Conservation (phyloP, 2,888 invertebrate species). For the Ophioninae sp. region DNA sequence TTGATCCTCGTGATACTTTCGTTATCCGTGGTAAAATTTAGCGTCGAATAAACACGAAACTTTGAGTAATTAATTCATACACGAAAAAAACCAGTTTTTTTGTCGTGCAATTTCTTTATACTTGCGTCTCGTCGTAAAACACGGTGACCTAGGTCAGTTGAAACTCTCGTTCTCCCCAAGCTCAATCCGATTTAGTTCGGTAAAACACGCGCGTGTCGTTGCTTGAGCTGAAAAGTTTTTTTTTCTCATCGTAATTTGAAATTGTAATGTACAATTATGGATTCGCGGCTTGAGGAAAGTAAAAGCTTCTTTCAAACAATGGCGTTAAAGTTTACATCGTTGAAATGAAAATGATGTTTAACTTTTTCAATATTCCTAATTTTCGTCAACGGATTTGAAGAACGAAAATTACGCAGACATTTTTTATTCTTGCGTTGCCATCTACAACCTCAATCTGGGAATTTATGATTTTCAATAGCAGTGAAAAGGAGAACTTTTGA, state of each 20-base stretch:
- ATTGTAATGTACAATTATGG: neutral
- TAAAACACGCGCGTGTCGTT: neutral
- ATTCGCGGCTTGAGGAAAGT: neutral
- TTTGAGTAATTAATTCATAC: neutral
- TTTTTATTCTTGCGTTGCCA: too few species aligned
- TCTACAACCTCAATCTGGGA: too few species aligned
- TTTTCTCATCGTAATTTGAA: neutral
- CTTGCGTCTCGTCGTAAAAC: neutral
- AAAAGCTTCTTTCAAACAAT: neutral
- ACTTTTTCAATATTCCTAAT: too few species aligned
- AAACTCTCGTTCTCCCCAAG: neutral
- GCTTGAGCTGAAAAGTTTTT: neutral
- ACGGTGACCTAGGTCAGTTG: constrained; percentile 50
- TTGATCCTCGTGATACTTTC: neutral
- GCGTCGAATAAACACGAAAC: neutral
- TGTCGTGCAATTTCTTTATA: neutral
- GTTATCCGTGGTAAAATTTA: neutral
- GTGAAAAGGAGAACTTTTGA: too few species aligned
- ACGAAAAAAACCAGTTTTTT: constrained; percentile 23
- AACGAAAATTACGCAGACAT: too few species aligned
- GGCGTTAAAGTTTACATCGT: neutral
- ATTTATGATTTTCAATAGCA: too few species aligned
- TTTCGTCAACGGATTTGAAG: too few species aligned
- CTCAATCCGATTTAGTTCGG: neutral
- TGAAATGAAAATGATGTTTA: too few species aligned